phyloP scores from a whole-genome alignment of 2,113 vertebrate species.

The Panurus biarmicus region DNA sequence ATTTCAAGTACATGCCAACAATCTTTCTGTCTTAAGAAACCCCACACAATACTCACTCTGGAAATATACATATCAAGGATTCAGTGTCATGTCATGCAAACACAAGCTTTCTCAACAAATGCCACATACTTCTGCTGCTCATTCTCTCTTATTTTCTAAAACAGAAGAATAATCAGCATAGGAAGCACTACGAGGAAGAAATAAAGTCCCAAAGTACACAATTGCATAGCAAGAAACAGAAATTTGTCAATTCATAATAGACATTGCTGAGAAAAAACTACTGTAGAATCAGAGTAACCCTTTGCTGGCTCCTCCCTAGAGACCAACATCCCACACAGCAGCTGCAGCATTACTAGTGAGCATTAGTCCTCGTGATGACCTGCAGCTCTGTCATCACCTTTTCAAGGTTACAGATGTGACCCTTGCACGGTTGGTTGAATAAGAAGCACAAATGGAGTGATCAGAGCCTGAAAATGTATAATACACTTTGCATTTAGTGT shows the following conservation, averaged over 20 bases:
- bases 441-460: conserved; percentile 16
- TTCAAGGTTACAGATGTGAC: conserved; percentile 54
- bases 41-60: not conserved
- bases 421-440: conserved; percentile 17
- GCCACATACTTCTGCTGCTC: not conserved
- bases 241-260: conserved; percentile 39
- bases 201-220: conserved; percentile 47
- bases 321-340: not conserved
- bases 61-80: not conserved
- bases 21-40: not conserved
- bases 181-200: not conserved
- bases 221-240: conserved; percentile 8
- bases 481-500: not conserved
- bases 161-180: not conserved
- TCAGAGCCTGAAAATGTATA: conserved; percentile 10
- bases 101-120: not conserved
- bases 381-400: conserved; percentile 47
- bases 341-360: not conserved
- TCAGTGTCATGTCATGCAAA: not conserved
- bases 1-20: not conserved
- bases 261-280: not conserved
- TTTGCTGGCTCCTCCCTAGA: conserved; percentile 20
- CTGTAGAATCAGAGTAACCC: conserved; percentile 5
- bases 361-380: conserved; percentile 17
- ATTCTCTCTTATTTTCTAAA: not conserved